A percentile compares a stretch with the other conserved stretches of the same genome.
Conservation (phyloP, 2,888 invertebrate species). For the Epinotia ramella region DNA sequence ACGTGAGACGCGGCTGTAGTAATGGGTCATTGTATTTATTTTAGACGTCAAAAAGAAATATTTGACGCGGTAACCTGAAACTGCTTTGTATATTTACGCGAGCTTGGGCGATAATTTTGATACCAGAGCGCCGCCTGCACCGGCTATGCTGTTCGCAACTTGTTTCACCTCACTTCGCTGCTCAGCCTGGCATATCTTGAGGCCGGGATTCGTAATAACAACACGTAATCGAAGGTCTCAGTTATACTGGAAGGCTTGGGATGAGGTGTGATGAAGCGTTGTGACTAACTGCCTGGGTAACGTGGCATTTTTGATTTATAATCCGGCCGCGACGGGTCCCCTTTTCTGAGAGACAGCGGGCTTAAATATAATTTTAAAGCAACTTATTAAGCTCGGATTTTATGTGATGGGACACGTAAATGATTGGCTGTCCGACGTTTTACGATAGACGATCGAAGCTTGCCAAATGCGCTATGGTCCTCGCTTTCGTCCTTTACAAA, state of each 20-base stretch:
- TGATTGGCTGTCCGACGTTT: constrained; percentile 49
- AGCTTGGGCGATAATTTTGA: constrained; percentile 79
- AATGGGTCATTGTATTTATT: constrained; percentile 72
- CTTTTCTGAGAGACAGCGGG: constrained; percentile 75
- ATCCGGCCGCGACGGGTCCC: constrained; percentile 77
- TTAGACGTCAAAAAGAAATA: constrained; percentile 70
- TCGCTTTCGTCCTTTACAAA: constrained; percentile 7
- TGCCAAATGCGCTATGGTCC: background rate
- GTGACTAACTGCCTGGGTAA: constrained; percentile 57
- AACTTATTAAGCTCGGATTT: constrained; percentile 75
- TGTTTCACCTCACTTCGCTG: background rate
- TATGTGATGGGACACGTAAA: constrained; percentile 67
- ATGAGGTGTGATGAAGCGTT: background rate
- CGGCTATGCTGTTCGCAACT: background rate
- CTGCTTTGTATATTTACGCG: constrained; percentile 80
- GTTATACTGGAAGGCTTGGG: background rate
- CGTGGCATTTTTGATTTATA: constrained; percentile 84
- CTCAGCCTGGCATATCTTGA: background rate
- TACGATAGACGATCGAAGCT: constrained; percentile 34
- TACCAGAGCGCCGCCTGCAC: constrained; percentile 61
- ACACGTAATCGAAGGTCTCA: background rate
- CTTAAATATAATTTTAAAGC: constrained; percentile 78
- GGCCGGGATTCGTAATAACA: background rate
- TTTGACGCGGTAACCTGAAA: constrained; percentile 78
- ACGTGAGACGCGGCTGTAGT: constrained; percentile 50